Evolutionary conservation across 2,888 invertebrate species (phyloP).

Genomic region (Andrena flavipes): DNA sequence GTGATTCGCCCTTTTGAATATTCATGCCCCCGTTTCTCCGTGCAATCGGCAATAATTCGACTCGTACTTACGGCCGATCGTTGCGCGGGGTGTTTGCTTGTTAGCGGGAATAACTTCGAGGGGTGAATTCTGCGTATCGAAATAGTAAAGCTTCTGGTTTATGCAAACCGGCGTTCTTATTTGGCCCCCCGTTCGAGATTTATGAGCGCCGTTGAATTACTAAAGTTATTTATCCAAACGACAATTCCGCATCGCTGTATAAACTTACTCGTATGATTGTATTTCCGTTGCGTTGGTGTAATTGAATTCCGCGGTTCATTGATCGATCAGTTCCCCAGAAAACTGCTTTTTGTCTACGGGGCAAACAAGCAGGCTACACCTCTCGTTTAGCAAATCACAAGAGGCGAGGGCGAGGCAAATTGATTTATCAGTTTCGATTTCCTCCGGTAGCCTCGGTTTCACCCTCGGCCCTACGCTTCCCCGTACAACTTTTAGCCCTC

Average conservation of each 20-base stretch:
- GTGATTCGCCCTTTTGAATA: conserved; percentile 43
- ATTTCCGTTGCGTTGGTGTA: neutral
- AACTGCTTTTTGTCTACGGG: neutral
- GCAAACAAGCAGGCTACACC: neutral
- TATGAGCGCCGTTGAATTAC: neutral
- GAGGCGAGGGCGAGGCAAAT: conserved; percentile 6
- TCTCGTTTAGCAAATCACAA: neutral
- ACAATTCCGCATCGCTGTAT: neutral
- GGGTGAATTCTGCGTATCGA: neutral
- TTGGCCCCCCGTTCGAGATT: neutral
- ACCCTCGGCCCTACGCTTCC: neutral
- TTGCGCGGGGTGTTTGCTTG: conserved; percentile 5
- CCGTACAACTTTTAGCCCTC: neutral
- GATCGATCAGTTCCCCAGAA: neutral
- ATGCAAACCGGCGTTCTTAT: neutral
- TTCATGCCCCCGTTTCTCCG: conserved; percentile 14
- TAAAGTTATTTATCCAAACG: no score
- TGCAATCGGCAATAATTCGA: conserved; percentile 24
- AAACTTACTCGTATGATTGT: neutral
- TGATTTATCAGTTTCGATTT: conserved; percentile 16
- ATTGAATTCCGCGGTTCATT: neutral
- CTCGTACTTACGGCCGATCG: neutral
- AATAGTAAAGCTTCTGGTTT: neutral
- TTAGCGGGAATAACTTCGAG: neutral
- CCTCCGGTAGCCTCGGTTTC: conserved; percentile 2